Conservation (phyloP, 2,888 invertebrate species). For the Cantharis nigra region DNA sequence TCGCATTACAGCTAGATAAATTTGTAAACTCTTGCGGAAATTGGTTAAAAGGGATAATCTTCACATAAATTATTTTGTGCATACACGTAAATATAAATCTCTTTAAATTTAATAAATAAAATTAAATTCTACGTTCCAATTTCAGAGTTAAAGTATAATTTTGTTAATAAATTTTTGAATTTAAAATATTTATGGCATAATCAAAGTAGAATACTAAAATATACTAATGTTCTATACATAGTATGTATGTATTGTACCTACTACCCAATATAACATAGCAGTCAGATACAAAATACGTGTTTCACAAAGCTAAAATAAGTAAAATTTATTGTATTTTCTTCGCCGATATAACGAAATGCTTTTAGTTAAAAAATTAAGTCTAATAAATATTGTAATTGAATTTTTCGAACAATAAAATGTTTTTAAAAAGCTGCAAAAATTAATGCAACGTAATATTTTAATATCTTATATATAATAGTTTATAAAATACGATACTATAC, state of each 20-base stretch:
- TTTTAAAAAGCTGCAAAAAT: not conserved
- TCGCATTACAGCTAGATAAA: not conserved
- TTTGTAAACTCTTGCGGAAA: not conserved
- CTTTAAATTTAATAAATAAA: not conserved
- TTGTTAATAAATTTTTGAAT: not conserved
- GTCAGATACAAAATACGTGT: not conserved
- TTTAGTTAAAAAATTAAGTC: not conserved
- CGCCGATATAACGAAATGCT: not conserved
- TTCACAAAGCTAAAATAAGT: not conserved
- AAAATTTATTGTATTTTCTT: not conserved
- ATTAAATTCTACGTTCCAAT: not conserved
- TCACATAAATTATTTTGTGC: not conserved
- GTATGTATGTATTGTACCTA: not conserved
- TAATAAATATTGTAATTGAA: not conserved
- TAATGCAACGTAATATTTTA: no score
- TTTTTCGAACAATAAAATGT: not conserved
- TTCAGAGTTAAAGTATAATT: not conserved
- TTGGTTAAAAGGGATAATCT: not conserved
- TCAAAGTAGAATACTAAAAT: not conserved
- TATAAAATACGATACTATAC: no score
- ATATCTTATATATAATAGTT: no score
- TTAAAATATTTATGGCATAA: not conserved
- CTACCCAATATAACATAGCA: not conserved
- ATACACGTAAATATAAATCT: not conserved
- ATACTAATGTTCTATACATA: not conserved